Evolutionary conservation across 2,113 vertebrate genomes (phyloP).

Genomic region (Entomyzon cyanotis): DNA sequence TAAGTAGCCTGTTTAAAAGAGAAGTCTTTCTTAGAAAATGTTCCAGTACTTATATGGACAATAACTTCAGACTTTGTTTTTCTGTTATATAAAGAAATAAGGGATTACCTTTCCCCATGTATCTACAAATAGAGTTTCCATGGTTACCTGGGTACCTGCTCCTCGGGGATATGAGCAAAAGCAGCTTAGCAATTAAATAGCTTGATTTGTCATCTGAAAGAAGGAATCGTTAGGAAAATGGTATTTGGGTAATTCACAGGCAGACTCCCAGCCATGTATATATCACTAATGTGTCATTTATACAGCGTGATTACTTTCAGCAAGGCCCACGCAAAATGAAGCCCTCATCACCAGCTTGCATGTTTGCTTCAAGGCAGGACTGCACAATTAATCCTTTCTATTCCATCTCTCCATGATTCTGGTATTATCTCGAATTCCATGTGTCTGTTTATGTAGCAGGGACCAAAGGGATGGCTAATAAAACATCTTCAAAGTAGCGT

Average conservation of each 20-base stretch:
- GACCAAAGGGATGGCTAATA: neutral
- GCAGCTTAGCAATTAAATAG: constrained; percentile 68
- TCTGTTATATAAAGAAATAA: constrained; percentile 39
- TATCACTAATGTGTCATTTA: constrained; percentile 55
- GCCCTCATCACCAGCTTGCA: constrained; percentile 8
- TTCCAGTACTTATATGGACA: neutral
- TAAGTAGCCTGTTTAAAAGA: neutral
- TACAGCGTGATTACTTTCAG: constrained; percentile 22
- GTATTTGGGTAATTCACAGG: constrained; percentile 52
- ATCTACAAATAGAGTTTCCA: constrained; percentile 69
- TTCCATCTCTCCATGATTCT: neutral
- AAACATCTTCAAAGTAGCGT: neutral
- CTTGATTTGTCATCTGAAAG: constrained; percentile 64
- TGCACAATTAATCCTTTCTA: constrained; percentile 30
- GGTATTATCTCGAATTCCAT: neutral
- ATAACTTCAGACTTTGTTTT: constrained; percentile 41
- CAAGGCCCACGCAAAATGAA: neutral
- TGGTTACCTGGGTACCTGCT: constrained; percentile 67
- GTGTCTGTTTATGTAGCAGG: neutral
- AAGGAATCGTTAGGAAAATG: constrained; percentile 46
- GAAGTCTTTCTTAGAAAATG: neutral
- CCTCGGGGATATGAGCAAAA: constrained; percentile 42
- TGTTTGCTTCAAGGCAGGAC: constrained; percentile 34
- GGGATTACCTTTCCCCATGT: constrained; percentile 26
- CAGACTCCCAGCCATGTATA: constrained; percentile 7